These are phyloP conservation scores for Rhineura floridana DNA, from an alignment of 2,113 vertebrate species.

Conservation along the genomic window DNA sequence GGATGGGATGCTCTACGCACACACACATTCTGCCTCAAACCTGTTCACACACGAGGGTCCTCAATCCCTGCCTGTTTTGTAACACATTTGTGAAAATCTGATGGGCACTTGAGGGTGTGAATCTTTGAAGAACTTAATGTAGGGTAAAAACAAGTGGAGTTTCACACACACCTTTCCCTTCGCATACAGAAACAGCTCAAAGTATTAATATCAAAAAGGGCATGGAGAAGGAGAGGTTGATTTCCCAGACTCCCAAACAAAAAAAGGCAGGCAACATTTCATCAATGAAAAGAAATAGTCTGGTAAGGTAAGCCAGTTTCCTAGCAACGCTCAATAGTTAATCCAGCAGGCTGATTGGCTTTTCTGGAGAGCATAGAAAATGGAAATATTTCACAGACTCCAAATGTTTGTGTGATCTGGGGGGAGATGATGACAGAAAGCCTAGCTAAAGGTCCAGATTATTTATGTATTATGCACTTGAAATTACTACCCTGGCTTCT, in stretches of 20 bases:
- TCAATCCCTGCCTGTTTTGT: neutral
- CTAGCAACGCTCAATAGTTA: neutral
- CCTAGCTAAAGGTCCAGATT: neutral
- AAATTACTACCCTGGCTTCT: neutral
- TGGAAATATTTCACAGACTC: neutral
- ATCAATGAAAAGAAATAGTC: slow-evolving; percentile 15
- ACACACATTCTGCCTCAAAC: neutral
- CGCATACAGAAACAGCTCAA: neutral
- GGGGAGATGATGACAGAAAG: too few relatives aligned
- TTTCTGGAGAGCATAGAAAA: neutral
- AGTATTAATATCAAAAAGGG: neutral
- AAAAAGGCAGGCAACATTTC: neutral
- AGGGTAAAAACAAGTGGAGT: too few relatives aligned
- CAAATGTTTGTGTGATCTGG: neutral
- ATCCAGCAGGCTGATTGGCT: neutral
- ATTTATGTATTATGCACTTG: neutral
- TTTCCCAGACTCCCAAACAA: neutral
- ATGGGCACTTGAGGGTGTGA: too few relatives aligned
- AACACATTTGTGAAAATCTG: too few relatives aligned
- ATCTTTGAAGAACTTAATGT: neutral
- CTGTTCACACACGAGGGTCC: too few relatives aligned
- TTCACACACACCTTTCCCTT: neutral
- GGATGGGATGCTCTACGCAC: too few relatives aligned
- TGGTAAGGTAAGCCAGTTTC: neutral
- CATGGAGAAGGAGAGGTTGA: neutral